A percentile compares a stretch with the other conserved stretches of the same genome.
These are phyloP conservation scores for Alfaro cultratus DNA, from an alignment of 2,797 vertebrate genomes.

Conservation along the genomic window DNA sequence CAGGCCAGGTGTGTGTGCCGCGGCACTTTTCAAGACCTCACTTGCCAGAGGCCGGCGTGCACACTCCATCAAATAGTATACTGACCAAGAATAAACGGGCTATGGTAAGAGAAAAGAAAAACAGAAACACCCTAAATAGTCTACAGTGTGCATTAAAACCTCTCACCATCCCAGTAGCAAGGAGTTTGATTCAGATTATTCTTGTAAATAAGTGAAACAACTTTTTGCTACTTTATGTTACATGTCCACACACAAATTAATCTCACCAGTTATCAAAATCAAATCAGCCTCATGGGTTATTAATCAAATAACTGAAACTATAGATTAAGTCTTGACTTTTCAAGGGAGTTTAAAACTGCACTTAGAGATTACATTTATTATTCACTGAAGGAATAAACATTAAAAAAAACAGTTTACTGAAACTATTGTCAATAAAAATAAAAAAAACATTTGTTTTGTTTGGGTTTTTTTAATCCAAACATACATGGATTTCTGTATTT, in stretches of 20 bases:
- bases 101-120: slow-evolving; percentile 13
- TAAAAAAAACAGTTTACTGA: neutral
- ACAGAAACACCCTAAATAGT: slow-evolving; percentile 18
- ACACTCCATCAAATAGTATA: slow-evolving; percentile 49
- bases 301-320: neutral
- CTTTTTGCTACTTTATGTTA: neutral
- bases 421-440: no score
- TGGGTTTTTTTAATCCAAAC: no score
- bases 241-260: neutral
- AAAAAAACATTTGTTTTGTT: no score
- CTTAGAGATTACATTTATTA: no score
- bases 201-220: neutral
- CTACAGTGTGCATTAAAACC: slow-evolving; percentile 17
- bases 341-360: no score
- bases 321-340: neutral
- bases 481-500: neutral
- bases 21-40: slow-evolving; percentile 78
- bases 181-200: slow-evolving; percentile 8
- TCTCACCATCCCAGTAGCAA: slow-evolving; percentile 22
- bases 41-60: slow-evolving; percentile 55
- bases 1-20: slow-evolving; percentile 81
- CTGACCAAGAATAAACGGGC: slow-evolving; percentile 66
- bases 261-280: neutral
- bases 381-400: neutral
- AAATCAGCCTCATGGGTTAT: neutral